Conservation (phyloP, 1,140 invertebrate species). For the Bombyx mori region ASM3026992v2 NC_085111.1:1908001-1908500, state of each 20-base stretch:
- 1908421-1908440: conserved; percentile 42
- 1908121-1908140: too few species aligned
- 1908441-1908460: conserved; percentile 23
- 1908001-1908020: too few species aligned
- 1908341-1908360: conserved; percentile 16
- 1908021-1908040: too few species aligned
- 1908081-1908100: too few species aligned
- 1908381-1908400: conserved; percentile 31
- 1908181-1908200: too few species aligned
- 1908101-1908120: too few species aligned
- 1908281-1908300: conserved; percentile 24
- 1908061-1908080: too few species aligned
- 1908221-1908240: not conserved
- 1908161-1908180: too few species aligned
- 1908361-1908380: conserved; percentile 31
- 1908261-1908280: conserved; percentile 21
- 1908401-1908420: conserved; percentile 41
- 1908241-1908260: conserved; percentile 28
- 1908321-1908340: conserved; percentile 18
- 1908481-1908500: not conserved
- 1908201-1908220: not conserved
- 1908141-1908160: too few species aligned
- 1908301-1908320: conserved; percentile 20
- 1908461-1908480: not conserved
- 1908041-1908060: too few species aligned